Conservation (phyloP, 2,888 invertebrate species). For the Caenorhabditis drosophilae region DNA sequence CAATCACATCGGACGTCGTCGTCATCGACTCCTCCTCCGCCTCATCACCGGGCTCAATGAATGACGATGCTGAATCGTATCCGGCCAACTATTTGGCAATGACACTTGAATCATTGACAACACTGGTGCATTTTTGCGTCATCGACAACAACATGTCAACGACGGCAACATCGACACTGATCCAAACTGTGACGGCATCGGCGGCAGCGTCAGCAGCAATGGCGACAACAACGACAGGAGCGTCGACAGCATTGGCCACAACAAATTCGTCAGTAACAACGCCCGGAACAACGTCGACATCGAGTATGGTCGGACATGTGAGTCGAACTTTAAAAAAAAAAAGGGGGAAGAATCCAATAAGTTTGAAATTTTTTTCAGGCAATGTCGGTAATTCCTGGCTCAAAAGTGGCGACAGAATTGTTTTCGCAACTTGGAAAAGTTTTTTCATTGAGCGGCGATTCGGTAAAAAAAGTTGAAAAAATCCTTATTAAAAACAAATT, state of each 20-base stretch:
- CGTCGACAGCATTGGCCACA: too few species aligned
- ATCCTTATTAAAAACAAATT: too few species aligned
- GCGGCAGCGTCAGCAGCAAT: neutral
- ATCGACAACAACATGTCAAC: constrained; percentile 41
- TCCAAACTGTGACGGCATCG: too few species aligned
- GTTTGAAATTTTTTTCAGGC: too few species aligned
- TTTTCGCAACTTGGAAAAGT: constrained; percentile 83
- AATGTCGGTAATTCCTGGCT: constrained; percentile 64
- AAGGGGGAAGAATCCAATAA: neutral
- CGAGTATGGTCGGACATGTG: constrained; percentile 42
- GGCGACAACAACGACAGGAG: constrained; percentile 9
- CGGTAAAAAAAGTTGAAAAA: too few species aligned
- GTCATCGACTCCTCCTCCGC: too few species aligned
- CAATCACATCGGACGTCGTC: constrained; percentile 20
- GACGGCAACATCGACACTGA: neutral
- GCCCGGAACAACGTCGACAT: constrained; percentile 10
- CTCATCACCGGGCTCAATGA: constrained; percentile 15
- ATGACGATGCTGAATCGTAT: constrained; percentile 41
- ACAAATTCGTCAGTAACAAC: constrained; percentile 4
- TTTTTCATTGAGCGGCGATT: constrained; percentile 73
- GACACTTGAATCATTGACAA: constrained; percentile 63
- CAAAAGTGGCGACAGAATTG: constrained; percentile 75
- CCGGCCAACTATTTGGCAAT: constrained; percentile 62
- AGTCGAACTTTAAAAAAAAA: neutral
- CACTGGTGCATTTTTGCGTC: constrained; percentile 67